Evolutionary conservation across 2,888 invertebrate species (phyloP).

Genomic region (Plagiodera versicolora): DNA sequence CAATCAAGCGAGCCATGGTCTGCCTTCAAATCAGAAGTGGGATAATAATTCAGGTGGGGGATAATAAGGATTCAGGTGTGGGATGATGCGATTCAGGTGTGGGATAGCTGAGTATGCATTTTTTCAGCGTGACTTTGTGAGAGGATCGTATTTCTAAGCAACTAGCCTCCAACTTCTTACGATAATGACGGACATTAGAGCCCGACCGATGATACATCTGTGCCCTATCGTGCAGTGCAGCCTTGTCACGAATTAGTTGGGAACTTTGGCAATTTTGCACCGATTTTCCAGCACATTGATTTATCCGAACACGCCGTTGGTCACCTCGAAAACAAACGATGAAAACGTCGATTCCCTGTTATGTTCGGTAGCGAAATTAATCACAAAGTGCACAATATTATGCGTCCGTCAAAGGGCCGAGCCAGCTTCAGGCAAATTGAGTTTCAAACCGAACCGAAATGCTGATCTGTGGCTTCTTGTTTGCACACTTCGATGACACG

Average conservation of each 20-base stretch:
- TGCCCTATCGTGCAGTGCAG: slow-evolving; percentile 22
- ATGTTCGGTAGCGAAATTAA: neutral
- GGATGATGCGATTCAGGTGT: no score
- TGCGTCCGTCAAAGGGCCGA: slow-evolving; percentile 26
- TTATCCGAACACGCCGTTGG: neutral
- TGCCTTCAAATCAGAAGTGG: slow-evolving; percentile 22
- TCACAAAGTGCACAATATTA: slow-evolving; percentile 21
- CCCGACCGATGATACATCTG: slow-evolving; percentile 42
- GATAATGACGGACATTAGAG: slow-evolving; percentile 49
- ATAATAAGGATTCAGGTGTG: neutral
- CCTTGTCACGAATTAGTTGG: neutral
- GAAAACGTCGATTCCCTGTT: neutral
- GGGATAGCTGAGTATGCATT: no score
- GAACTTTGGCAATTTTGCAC: neutral
- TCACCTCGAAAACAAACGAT: neutral
- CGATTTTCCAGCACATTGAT: neutral
- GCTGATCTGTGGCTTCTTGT: slow-evolving; percentile 34
- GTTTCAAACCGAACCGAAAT: slow-evolving; percentile 26
- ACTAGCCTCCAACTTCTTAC: slow-evolving; percentile 43
- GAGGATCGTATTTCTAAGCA: neutral
- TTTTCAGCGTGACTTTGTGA: no score
- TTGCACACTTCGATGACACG: slow-evolving; percentile 45
- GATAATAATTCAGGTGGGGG: neutral
- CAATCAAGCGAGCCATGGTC: slow-evolving; percentile 11
- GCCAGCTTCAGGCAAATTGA: slow-evolving; percentile 31